Evolutionary conservation across 2,113 vertebrate genomes (phyloP), one percentile per base, ranked within the genome.

Genomic region (Cebidichthys violaceus): DNA sequence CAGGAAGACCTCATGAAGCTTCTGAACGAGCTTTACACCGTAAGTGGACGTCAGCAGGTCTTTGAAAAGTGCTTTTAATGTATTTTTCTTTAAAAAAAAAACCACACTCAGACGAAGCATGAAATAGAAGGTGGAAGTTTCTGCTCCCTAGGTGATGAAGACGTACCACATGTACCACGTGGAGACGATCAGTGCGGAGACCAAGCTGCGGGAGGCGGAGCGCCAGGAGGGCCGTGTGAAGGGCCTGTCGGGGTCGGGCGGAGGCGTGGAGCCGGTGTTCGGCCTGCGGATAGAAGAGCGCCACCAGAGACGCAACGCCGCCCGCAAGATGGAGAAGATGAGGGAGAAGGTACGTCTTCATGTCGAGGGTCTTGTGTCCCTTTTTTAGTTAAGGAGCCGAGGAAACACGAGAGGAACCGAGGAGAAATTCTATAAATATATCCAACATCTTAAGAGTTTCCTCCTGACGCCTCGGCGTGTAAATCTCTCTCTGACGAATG

Each of bases 1-100:
- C 98, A 99, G 91, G 98, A 99, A 83, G 98, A 99, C 92, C 96
- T 99, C 90, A 98, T 99, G 97, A 99, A 98, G 95, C 97, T 99
- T 79, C 96, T 99, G 82, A 99, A 99, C 6, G 98, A 99, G 93
- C 97, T 99, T 75, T 99, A 99, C 92, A 99, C 98, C 71, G 98
- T 99, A 94, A 98, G 97, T 24, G 9, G 45, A 55, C 14, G 4
- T n/a, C 45, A 22, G 31, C 45, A 11, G 31, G 10, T n/a, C n/a
- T 55, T 18, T 18, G 43, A 9, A 22, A 27, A 14, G 55, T 52
- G 33, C 8, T 20, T 52, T 52, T 20, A 20, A 50, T 24, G 22
- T 3, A 6, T 54, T 55, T 55, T 11, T 37, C 35, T 37, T 37
- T 1, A 37, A 37, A 1, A 37, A 37, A 37, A 35, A 35, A 35